Evolutionary conservation across 2,888 invertebrate genomes (phyloP).

Genomic region (Acutogordius australiensis): DNA sequence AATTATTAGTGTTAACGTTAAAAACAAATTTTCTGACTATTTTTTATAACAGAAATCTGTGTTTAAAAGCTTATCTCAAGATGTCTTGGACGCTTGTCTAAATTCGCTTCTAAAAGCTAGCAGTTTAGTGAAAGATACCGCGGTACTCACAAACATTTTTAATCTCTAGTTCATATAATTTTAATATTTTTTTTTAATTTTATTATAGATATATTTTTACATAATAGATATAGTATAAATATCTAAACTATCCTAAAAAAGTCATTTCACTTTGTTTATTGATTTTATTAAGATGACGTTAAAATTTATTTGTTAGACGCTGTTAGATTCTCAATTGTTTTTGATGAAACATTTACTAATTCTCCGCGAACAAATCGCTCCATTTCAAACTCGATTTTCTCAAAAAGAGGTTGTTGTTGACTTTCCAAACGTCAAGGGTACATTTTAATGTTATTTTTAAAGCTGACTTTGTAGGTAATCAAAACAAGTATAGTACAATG

Average conservation of each 20-base stretch:
- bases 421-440: conserved; percentile 60
- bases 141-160: too few species aligned
- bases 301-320: conserved; percentile 27
- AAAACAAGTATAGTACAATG: too few species aligned
- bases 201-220: too few species aligned
- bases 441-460: too few species aligned
- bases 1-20: too few species aligned
- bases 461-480: too few species aligned
- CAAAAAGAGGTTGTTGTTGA: conserved; percentile 70
- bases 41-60: conserved; percentile 38
- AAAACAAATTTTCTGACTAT: too few species aligned
- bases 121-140: too few species aligned
- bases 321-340: conserved; percentile 78
- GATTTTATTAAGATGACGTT: conserved; percentile 11
- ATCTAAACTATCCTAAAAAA: conserved; percentile 14
- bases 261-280: neutral
- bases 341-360: conserved; percentile 88
- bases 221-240: too few species aligned
- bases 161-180: too few species aligned
- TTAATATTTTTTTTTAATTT: too few species aligned
- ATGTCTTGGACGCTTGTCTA: conserved; percentile 65
- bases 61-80: conserved; percentile 83
- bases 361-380: conserved; percentile 79
- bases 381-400: conserved; percentile 67
- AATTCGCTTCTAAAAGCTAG: conserved; percentile 56